A percentile compares a stretch with the other conserved stretches of the same genome.
These are phyloP conservation scores for Netelia melanura DNA, from an alignment of 2,888 invertebrate species.

Conservation along the genomic window DNA sequence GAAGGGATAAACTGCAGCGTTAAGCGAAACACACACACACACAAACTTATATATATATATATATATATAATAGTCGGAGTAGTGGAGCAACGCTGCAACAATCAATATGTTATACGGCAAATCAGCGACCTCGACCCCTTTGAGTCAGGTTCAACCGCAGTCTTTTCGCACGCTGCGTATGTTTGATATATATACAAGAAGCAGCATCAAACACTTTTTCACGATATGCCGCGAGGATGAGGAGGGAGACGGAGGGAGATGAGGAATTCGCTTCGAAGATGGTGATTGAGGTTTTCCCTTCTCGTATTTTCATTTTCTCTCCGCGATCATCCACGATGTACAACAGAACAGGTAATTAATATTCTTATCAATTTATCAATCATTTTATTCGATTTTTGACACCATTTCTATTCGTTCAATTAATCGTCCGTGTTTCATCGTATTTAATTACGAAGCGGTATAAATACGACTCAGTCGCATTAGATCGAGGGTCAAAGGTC, in stretches of 20 bases:
- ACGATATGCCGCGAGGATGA: not conserved
- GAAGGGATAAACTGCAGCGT: slow-evolving; percentile 45
- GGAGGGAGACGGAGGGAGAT: slow-evolving; percentile 16
- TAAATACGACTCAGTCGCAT: too few species aligned
- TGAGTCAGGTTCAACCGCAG: slow-evolving; percentile 72
- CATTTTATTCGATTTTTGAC: not conserved
- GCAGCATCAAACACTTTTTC: slow-evolving; percentile 29
- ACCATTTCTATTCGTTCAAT: too few species aligned
- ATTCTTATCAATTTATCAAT: not conserved
- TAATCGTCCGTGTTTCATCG: too few species aligned
- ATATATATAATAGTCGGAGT: slow-evolving; percentile 19
- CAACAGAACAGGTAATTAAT: too few species aligned
- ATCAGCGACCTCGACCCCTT: slow-evolving; percentile 70
- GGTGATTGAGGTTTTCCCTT: slow-evolving; percentile 47
- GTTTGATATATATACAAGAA: slow-evolving; percentile 24
- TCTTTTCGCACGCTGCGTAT: slow-evolving; percentile 35
- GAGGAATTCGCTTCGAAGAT: slow-evolving; percentile 28
- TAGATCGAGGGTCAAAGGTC: too few species aligned
- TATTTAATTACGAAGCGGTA: too few species aligned
- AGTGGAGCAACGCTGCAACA: slow-evolving; percentile 46
- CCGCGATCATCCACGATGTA: not conserved
- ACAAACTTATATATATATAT: slow-evolving; percentile 5
- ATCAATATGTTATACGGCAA: slow-evolving; percentile 46
- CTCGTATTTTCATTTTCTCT: slow-evolving; percentile 22
- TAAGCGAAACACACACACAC: slow-evolving; percentile 16